phyloP scores from a whole-genome alignment of 2,797 vertebrate species.

The Channa striata region DNA sequence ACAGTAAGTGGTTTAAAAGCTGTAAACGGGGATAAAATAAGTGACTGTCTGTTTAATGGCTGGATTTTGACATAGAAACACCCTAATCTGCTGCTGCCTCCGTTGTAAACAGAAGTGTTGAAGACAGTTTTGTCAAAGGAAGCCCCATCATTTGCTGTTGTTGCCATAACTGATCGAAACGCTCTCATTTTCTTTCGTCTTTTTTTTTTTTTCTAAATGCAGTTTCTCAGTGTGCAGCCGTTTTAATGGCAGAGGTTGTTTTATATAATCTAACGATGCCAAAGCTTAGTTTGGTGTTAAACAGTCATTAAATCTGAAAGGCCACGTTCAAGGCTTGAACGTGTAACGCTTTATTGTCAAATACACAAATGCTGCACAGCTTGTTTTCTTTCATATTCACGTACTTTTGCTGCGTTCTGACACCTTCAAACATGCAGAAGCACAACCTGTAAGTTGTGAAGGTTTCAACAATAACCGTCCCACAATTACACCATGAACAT shows the following conservation, averaged over 20 bases:
- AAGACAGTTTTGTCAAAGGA: slow-evolving; percentile 76
- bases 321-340: not conserved
- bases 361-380: slow-evolving; percentile 6
- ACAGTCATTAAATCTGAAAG: slow-evolving; percentile 13
- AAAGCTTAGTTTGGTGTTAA: slow-evolving; percentile 14
- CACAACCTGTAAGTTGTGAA: not conserved
- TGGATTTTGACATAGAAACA: slow-evolving; percentile 78
- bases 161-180: slow-evolving; percentile 50
- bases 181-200: not conserved
- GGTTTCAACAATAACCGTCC: too few relatives aligned
- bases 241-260: slow-evolving; percentile 23
- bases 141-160: slow-evolving; percentile 43
- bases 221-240: slow-evolving; percentile 21
- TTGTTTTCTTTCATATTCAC: not conserved
- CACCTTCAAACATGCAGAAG: not conserved
- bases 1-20: slow-evolving; percentile 79
- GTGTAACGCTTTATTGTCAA: slow-evolving; percentile 8
- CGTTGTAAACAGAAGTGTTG: slow-evolving; percentile 76
- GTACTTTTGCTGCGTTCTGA: not conserved
- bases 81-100: slow-evolving; percentile 79
- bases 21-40: slow-evolving; percentile 73
- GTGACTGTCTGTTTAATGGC: slow-evolving; percentile 76
- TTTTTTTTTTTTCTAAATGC: slow-evolving; percentile 6
- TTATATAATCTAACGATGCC: slow-evolving; percentile 5
- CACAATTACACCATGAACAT: too few relatives aligned